Evolutionary conservation across 2,888 invertebrate genomes (phyloP).

Genomic region (Drosophila atripex): DNA sequence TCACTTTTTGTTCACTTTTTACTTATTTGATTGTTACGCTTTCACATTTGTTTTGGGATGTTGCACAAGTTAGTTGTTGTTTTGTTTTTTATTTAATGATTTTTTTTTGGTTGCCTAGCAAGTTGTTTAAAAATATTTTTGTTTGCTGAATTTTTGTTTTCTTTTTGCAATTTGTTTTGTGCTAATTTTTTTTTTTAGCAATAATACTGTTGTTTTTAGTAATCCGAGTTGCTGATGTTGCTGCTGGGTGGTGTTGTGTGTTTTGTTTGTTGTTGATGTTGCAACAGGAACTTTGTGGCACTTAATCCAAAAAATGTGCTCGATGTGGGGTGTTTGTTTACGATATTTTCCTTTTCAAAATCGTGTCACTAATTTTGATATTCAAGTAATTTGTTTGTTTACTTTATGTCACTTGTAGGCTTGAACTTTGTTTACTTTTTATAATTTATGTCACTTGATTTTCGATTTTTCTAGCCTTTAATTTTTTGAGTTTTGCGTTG

Average conservation of each 20-base stretch:
- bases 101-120: conserved; percentile 73
- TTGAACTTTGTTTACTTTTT: conserved; percentile 12
- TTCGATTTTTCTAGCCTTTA: conserved; percentile 11
- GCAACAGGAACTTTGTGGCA: conserved; percentile 73
- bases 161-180: too few relatives aligned
- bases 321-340: conserved; percentile 33
- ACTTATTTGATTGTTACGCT: conserved; percentile 60
- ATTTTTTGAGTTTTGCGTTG: conserved; percentile 15
- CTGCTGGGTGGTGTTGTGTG: conserved; percentile 41
- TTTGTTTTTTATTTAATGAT: conserved; percentile 30
- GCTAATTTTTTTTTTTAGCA: conserved; percentile 53
- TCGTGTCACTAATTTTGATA: conserved; percentile 15
- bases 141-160: conserved; percentile 13
- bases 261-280: conserved; percentile 18
- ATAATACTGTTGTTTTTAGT: conserved; percentile 76
- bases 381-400: conserved; percentile 9
- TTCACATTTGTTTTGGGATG: conserved; percentile 63
- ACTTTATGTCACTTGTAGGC: conserved; percentile 41
- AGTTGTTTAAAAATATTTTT: conserved; percentile 42
- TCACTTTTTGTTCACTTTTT: conserved; percentile 41
- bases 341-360: not conserved
- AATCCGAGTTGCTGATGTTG: conserved; percentile 71
- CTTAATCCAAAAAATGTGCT: conserved; percentile 73
- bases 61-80: conserved; percentile 48
- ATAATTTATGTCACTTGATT: conserved; percentile 8